A percentile compares a stretch with the other conserved stretches of the same genome.
These are phyloP conservation scores for Zootermopsis nevadensis DNA, from an alignment of 2,888 invertebrate species.

Conservation along the genomic window DNA sequence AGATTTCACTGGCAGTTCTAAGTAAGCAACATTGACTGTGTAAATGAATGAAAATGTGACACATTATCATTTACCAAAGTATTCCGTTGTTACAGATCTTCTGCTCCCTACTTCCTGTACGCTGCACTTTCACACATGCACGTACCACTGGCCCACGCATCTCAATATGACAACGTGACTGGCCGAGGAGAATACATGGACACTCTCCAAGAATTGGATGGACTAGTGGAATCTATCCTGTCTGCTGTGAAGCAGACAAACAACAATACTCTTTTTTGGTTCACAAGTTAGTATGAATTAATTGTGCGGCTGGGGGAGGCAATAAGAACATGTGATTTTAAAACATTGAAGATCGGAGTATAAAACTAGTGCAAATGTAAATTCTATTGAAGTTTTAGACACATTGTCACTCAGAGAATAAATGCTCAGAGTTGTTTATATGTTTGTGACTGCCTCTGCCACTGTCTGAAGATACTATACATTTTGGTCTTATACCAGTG, in stretches of 20 bases:
- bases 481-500: too few species aligned
- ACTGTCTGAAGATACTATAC: too few species aligned
- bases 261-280: conserved; percentile 55
- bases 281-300: conserved; percentile 52
- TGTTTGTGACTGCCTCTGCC: too few species aligned
- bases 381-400: too few species aligned
- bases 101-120: conserved; percentile 55
- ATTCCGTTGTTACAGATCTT: conserved; percentile 2
- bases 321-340: background rate
- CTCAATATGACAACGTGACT: conserved; percentile 43
- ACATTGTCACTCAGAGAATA: too few species aligned
- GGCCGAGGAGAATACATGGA: conserved; percentile 52
- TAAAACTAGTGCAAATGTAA: too few species aligned
- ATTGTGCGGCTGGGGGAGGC: background rate
- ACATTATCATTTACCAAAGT: too few species aligned
- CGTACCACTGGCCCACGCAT: conserved; percentile 52
- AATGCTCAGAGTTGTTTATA: too few species aligned
- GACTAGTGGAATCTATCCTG: conserved; percentile 51
- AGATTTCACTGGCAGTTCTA: too few species aligned
- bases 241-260: conserved; percentile 38
- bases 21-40: too few species aligned
- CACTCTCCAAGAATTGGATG: conserved; percentile 55
- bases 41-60: too few species aligned
- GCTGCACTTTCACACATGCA: conserved; percentile 55
- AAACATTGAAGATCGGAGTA: background rate